These are phyloP conservation scores for Hypanus sabinus DNA, from an alignment of 2,113 vertebrate species.

Conservation along the genomic window DNA sequence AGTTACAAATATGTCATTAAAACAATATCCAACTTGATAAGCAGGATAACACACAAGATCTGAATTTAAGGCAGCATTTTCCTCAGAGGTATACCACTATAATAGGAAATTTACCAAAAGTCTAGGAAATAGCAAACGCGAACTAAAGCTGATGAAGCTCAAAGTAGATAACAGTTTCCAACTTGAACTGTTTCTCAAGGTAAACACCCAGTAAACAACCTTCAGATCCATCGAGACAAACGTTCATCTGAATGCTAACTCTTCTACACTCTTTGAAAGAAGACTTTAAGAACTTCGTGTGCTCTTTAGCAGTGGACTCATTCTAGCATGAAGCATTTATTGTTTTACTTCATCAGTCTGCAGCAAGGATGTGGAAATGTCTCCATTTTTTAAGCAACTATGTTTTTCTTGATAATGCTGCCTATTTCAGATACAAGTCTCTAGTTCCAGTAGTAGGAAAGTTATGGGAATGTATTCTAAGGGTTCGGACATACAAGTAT, in stretches of 20 bases:
- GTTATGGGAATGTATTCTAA: too few relatives aligned
- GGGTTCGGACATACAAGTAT: too few relatives aligned
- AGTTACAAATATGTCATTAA: neutral
- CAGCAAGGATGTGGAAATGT: neutral
- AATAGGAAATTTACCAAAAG: neutral
- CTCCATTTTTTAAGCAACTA: neutral
- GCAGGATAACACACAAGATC: neutral
- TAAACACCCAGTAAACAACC: neutral
- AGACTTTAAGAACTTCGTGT: neutral
- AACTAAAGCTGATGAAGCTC: neutral
- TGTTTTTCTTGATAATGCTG: neutral
- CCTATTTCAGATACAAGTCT: neutral
- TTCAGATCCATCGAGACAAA: neutral
- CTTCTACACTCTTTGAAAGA: neutral
- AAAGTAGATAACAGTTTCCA: neutral
- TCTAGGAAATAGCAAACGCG: neutral
- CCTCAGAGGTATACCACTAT: neutral
- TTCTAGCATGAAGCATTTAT: neutral
- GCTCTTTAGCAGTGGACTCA: neutral
- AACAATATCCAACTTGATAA: neutral
- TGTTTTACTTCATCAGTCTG: neutral
- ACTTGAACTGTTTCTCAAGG: neutral
- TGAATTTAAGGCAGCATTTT: neutral
- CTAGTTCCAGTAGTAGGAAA: too few relatives aligned
- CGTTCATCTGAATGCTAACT: neutral